These are phyloP conservation scores for Porites lutea DNA, from an alignment of 64 coral and sea anemone species.

Conservation along the genomic window DNA sequence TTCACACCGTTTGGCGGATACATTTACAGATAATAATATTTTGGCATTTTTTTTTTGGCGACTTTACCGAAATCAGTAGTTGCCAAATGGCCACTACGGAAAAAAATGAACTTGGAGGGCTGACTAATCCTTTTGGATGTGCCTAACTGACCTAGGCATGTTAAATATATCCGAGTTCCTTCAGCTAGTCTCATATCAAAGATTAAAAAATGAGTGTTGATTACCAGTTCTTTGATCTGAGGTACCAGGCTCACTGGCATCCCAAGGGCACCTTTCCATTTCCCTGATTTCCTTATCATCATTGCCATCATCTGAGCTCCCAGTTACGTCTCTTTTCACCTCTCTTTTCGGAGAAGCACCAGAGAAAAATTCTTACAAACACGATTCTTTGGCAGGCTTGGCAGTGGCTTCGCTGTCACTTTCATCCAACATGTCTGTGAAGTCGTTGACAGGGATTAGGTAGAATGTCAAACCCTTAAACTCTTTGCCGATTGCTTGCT, in stretches of 20 bases:
- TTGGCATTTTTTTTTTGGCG: no score
- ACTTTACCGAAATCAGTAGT: no score
- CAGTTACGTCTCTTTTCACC: constrained; percentile 7
- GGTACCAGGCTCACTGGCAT: not conserved
- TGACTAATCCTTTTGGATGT: no score
- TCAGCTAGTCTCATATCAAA: constrained; percentile 11
- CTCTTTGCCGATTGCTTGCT: constrained; percentile 46
- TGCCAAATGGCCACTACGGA: no score
- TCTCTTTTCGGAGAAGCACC: not conserved
- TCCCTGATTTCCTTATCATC: constrained; percentile 10
- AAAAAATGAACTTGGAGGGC: no score
- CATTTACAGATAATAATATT: no score
- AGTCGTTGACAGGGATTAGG: constrained; percentile 21
- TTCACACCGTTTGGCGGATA: no score
- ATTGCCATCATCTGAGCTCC: constrained; percentile 1
- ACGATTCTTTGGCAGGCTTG: not conserved
- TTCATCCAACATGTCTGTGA: not conserved
- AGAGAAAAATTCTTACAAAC: not conserved
- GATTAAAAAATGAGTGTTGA: constrained; percentile 19
- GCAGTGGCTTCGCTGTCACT: not conserved
- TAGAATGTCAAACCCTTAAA: constrained; percentile 60
- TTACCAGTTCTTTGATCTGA: constrained; percentile 19
- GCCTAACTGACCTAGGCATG: no score
- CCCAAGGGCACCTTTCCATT: constrained; percentile 10
- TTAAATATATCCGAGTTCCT: constrained; percentile 1